Evolutionary conservation across 2,888 invertebrate genomes (phyloP).

Genomic region (Eupithecia centaureata): DNA sequence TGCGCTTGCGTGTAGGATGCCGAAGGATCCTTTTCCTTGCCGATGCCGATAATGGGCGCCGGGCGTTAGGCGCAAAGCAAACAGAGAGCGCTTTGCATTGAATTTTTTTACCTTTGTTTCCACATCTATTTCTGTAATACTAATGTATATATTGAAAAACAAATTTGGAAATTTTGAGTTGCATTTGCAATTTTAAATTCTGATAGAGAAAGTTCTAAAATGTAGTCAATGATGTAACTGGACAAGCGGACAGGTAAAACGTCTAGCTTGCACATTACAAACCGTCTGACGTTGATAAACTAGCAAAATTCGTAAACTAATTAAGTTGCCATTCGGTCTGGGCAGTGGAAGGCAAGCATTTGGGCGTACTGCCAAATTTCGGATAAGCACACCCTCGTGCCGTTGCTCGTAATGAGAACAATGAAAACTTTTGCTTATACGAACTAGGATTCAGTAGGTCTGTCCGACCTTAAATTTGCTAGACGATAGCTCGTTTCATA

Average conservation of each 20-base stretch:
- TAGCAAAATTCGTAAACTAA: constrained; percentile 56
- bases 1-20: too few relatives aligned
- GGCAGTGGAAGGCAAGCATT: constrained; percentile 55
- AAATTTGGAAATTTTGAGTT: not conserved
- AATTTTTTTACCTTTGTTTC: too few relatives aligned
- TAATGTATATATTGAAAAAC: too few relatives aligned
- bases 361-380: constrained; percentile 67
- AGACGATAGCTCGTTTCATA: not conserved
- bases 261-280: constrained; percentile 3
- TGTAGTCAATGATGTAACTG: not conserved
- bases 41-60: too few relatives aligned
- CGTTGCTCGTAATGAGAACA: constrained; percentile 25
- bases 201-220: not conserved
- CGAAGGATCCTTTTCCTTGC: too few relatives aligned
- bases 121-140: too few relatives aligned
- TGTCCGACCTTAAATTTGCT: not conserved
- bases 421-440: constrained; percentile 33
- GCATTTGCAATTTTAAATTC: not conserved
- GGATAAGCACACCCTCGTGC: constrained; percentile 50
- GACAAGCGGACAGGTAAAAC: not conserved
- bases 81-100: too few relatives aligned
- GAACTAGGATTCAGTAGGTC: constrained; percentile 11
- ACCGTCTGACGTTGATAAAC: constrained; percentile 46
- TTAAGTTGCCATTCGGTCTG: constrained; percentile 51
- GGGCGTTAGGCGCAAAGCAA: too few relatives aligned